phyloP scores from a whole-genome alignment of 1,140 invertebrate species.

The Adelges cooleyi region DNA sequence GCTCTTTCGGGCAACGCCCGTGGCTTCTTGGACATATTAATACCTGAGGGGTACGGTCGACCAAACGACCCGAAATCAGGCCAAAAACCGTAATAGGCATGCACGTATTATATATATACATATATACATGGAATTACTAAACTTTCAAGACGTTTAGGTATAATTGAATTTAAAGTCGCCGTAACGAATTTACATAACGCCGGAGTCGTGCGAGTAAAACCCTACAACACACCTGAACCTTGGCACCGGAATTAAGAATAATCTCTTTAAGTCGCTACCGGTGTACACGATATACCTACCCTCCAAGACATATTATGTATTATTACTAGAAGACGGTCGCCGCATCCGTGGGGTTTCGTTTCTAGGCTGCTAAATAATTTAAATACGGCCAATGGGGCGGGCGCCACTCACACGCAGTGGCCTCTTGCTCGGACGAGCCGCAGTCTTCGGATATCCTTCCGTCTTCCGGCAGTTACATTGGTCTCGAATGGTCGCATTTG shows the following conservation, averaged over 20 bases:
- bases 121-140: too few species aligned
- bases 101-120: too few species aligned
- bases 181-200: conserved; percentile 5
- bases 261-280: conserved; percentile 43
- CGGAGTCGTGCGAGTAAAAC: conserved; percentile 11
- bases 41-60: too few species aligned
- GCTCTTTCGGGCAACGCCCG: too few species aligned
- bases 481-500: too few species aligned
- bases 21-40: too few species aligned
- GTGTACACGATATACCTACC: not conserved
- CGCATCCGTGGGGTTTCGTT: conserved; percentile 13
- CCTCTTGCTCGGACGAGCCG: conserved; percentile 4
- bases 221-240: conserved; percentile 43
- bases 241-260: conserved; percentile 50
- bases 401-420: too few species aligned
- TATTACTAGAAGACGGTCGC: too few species aligned
- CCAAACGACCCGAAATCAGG: too few species aligned
- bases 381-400: not conserved
- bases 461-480: too few species aligned
- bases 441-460: too few species aligned
- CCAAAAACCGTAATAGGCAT: too few species aligned
- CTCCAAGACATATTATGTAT: not conserved
- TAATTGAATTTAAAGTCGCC: conserved; percentile 1
- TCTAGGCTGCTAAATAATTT: conserved; percentile 11
- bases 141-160: not conserved